A percentile compares a stretch with the other conserved stretches of the same genome.
These are phyloP conservation scores for Noctuana brunneofusca DNA, from an alignment of 2,888 invertebrate genomes.

Conservation along the genomic window DNA sequence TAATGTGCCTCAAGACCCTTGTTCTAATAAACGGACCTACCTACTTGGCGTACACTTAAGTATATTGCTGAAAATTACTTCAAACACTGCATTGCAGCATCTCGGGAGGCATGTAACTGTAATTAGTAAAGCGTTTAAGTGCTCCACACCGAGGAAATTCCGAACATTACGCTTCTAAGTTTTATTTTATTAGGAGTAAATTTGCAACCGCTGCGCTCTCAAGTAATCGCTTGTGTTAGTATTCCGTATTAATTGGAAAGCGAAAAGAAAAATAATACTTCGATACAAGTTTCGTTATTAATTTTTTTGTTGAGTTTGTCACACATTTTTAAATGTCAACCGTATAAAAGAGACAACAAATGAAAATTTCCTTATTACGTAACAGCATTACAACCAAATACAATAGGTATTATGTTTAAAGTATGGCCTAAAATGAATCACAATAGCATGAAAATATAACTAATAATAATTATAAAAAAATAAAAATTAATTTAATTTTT, in stretches of 20 bases:
- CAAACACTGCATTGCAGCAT: slow-evolving; percentile 69
- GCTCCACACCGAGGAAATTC: slow-evolving; percentile 44
- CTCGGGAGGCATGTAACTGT: slow-evolving; percentile 53
- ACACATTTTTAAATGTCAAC: too few relatives aligned
- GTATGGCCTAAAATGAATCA: too few relatives aligned
- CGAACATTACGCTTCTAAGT: slow-evolving; percentile 45
- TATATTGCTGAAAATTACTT: slow-evolving; percentile 67
- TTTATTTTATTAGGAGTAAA: slow-evolving; percentile 47
- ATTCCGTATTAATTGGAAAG: not conserved
- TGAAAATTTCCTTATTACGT: too few relatives aligned
- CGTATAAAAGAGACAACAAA: too few relatives aligned
- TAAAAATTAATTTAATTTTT: too few relatives aligned
- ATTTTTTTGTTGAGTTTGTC: too few relatives aligned
- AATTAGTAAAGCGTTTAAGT: slow-evolving; percentile 68
- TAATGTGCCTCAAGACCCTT: slow-evolving; percentile 11
- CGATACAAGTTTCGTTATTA: too few relatives aligned
- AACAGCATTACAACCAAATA: too few relatives aligned
- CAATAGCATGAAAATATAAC: too few relatives aligned
- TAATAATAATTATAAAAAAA: too few relatives aligned
- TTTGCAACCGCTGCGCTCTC: slow-evolving; percentile 23
- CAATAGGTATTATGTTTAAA: too few relatives aligned
- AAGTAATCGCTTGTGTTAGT: not conserved
- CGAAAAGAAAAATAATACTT: not conserved
- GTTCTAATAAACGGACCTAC: slow-evolving; percentile 35
- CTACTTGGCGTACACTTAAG: slow-evolving; percentile 55